A percentile compares a stretch with the other conserved stretches of the same genome.
Evolutionary conservation across 2,797 vertebrate species (phyloP).

Genomic region (Coracias cyanogaster): DNA sequence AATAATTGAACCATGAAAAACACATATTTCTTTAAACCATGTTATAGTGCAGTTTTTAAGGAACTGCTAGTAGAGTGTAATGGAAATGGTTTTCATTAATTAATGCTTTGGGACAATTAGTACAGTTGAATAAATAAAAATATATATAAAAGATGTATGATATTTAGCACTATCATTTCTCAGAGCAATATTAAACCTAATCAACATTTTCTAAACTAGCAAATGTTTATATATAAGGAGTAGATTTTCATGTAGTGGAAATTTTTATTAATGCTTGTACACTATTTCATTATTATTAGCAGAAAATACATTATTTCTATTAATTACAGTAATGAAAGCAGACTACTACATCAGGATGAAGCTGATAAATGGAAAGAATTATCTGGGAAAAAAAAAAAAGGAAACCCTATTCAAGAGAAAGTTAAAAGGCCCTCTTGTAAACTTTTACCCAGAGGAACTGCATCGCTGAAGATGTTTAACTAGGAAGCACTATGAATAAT

Average conservation of each 20-base stretch:
- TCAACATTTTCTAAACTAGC: not conserved
- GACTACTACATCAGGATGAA: not conserved
- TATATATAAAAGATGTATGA: not conserved
- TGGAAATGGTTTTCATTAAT: slow-evolving; percentile 46
- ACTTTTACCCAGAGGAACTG: not conserved
- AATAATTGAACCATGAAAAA: slow-evolving; percentile 71
- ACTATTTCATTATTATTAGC: not conserved
- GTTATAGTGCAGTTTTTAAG: not conserved
- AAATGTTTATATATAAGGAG: not conserved
- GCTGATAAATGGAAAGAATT: not conserved
- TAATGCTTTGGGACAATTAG: slow-evolving; percentile 32
- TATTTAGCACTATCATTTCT: not conserved
- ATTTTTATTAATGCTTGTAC: not conserved
- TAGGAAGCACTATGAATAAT: slow-evolving; percentile 26
- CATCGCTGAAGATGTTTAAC: slow-evolving; percentile 6
- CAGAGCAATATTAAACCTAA: not conserved
- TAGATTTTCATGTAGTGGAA: not conserved
- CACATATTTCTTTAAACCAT: slow-evolving; percentile 61
- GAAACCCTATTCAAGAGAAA: not conserved
- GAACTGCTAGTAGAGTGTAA: not conserved
- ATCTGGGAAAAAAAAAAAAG: not conserved
- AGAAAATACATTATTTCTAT: not conserved
- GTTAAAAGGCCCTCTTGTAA: slow-evolving; percentile 21
- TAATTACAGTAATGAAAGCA: not conserved
- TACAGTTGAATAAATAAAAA: slow-evolving; percentile 42